phyloP scores from a whole-genome alignment of 2,888 invertebrate genomes.

The Cacoxenus indagator region DNA sequence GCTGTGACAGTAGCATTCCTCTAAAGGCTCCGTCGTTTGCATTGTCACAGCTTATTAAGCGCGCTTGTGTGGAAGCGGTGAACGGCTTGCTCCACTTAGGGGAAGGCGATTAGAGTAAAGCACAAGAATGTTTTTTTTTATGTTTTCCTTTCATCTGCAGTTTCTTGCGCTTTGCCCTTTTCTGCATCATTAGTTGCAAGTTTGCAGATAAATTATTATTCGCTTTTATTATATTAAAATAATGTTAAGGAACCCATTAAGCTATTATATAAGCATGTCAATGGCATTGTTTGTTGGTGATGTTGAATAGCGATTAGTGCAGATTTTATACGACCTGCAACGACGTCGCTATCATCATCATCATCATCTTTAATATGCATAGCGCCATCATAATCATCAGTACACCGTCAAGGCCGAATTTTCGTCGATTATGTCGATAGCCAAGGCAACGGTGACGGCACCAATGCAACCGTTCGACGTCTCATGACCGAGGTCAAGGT shows the following conservation, averaged over 20 bases:
- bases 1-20: background rate
- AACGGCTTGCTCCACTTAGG: no score
- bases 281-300: background rate
- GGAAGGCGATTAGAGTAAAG: no score
- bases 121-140: no score
- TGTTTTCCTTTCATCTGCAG: no score
- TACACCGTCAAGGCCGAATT: no score
- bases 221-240: background rate
- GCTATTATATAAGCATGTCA: background rate
- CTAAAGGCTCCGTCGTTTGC: background rate
- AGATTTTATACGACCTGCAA: background rate
- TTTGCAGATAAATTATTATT: background rate
- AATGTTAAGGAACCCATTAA: background rate
- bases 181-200: no score
- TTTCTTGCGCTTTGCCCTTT: no score
- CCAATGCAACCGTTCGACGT: no score
- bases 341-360: background rate
- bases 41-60: background rate
- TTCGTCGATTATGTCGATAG: background rate
- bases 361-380: background rate
- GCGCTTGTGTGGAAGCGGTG: no score
- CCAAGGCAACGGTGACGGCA: background rate
- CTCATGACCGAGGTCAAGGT: slow-evolving; percentile 28
- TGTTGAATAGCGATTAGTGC: slow-evolving; percentile 5
- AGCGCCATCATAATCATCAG: background rate